Evolutionary conservation across 2,113 vertebrate genomes (phyloP), one percentile per base, ranked within the genome.

Genomic region (Psilopogon haemacephalus): DNA sequence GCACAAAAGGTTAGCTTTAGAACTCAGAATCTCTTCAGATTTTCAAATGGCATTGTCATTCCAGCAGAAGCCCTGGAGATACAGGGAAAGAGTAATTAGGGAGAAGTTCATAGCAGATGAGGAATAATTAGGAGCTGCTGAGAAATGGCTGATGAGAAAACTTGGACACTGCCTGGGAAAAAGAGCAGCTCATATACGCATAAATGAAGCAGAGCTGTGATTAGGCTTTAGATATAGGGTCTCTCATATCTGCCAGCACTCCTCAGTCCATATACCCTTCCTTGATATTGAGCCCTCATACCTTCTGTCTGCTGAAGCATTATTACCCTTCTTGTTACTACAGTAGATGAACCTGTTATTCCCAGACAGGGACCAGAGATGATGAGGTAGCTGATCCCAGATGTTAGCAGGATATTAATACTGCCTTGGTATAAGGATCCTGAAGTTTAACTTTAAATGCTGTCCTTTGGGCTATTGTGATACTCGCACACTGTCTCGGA

Each of bases 1-100:
- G 42, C 64, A 80, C 38, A 63, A 73, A 95, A 95, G 58, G 60
- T 93, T 94, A 88, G 48, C 78, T 76, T 58, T 11, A 64, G 56
- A 56, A 30, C 64, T 85, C 65, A 79, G 42, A 85, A 64, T 38
- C 64, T 37, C 68, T 91, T 89, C 75, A 74, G 27, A 62, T 94
- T 88, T 94, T 48, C 75, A 93, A 95, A 95, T 86, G 82, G 35
- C 82, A 80, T 64, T 95, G 94, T 84, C 95, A 86, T 94, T 76
- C 68, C 77, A 91, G n/a, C 46, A 83, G 79, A 88, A 89, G 60
- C 82, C 89, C 74, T 83, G 54, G 87, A 78, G 87, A 91, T 91
- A 80, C 27, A 69, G 52, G 30, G 63, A 67, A 89, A 86, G 71
- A 88, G 74, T 85, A 96, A 95, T 96, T 96, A 96, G 75, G 62